Conservation (phyloP, 2,113 vertebrate genomes). For the Psilopsiagon aurifrons region DNA sequence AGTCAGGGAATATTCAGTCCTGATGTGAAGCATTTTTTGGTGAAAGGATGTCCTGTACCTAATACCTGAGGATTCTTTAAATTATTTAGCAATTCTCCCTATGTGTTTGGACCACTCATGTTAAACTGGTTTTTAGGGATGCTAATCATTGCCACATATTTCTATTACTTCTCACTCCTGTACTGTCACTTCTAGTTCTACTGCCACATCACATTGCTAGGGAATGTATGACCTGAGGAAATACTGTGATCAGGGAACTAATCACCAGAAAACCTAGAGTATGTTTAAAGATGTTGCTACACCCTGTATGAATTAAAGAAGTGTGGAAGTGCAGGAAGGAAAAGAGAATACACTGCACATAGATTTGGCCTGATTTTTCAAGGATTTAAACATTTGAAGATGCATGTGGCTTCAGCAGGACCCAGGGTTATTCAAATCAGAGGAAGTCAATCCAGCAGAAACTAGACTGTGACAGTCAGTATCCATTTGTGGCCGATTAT, state of each 20-base stretch:
- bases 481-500: neutral
- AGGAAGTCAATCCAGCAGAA: constrained; percentile 16
- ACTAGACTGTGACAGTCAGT: neutral
- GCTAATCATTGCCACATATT: neutral
- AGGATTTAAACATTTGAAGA: neutral
- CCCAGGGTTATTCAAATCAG: neutral
- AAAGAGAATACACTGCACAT: neutral
- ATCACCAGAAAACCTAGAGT: neutral
- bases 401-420: neutral
- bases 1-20: neutral
- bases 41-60: neutral
- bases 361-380: neutral
- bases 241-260: neutral
- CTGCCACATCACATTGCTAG: too few relatives aligned
- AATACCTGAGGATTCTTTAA: neutral
- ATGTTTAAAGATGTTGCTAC: neutral
- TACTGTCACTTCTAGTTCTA: neutral
- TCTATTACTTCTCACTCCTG: neutral
- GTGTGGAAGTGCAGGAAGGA: neutral
- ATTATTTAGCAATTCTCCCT: neutral
- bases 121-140: neutral
- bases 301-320: neutral
- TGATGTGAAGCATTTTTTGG: neutral
- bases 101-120: neutral
- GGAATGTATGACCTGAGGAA: neutral